A percentile compares a stretch with the other conserved stretches of the same genome.
phyloP scores from a whole-genome alignment of 2,113 vertebrate species.

The Oxygymnocypris stewartii region DNA sequence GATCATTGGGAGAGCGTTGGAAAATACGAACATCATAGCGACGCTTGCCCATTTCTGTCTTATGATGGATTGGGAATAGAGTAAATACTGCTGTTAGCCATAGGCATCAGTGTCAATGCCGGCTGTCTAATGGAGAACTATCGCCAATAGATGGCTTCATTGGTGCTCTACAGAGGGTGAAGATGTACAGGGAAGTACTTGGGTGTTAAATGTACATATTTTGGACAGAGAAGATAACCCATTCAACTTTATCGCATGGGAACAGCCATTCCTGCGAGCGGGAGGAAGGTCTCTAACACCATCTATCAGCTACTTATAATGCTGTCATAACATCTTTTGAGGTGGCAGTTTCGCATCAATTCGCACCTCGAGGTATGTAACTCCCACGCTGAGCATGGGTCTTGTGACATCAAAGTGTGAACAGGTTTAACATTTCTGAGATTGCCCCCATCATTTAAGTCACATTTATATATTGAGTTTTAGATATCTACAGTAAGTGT shows the following conservation, averaged over 20 bases:
- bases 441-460: background rate
- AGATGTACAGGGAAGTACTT: slow-evolving; percentile 3
- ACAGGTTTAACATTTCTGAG: background rate
- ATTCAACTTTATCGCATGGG: slow-evolving; percentile 23
- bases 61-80: slow-evolving; percentile 32
- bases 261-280: background rate
- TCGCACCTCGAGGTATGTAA: slow-evolving; percentile 9
- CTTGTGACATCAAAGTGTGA: slow-evolving; percentile 16
- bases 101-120: slow-evolving; percentile 9
- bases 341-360: background rate
- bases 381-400: background rate
- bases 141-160: background rate
- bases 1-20: slow-evolving; percentile 16
- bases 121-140: background rate
- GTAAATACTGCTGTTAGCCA: slow-evolving; percentile 6
- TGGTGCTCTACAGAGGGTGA: background rate
- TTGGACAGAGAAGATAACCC: slow-evolving; percentile 3
- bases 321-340: background rate
- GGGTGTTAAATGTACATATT: background rate
- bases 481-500: background rate
- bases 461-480: background rate
- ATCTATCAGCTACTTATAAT: slow-evolving; percentile 26
- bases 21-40: slow-evolving; percentile 26
- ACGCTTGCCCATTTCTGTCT: slow-evolving; percentile 22
- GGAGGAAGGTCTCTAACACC: background rate